Conservation (phyloP, 2,888 invertebrate species). For the Caradrina kadenii region DNA sequence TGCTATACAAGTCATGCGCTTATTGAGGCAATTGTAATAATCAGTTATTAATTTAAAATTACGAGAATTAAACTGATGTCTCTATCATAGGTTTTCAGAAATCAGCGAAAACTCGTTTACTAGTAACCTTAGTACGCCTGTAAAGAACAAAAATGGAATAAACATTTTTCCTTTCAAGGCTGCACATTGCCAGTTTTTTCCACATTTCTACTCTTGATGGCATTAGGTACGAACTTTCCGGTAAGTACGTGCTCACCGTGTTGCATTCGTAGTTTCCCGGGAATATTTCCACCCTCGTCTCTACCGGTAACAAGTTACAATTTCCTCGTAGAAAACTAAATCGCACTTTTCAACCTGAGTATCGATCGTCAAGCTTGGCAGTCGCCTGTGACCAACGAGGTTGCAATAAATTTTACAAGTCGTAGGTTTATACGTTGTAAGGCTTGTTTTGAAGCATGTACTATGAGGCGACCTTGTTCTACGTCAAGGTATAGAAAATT, state of each 20-base stretch:
- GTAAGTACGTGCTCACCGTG: slow-evolving; percentile 6
- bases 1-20: background rate
- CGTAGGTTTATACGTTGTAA: background rate
- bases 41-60: background rate
- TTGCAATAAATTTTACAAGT: slow-evolving; percentile 38
- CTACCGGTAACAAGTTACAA: slow-evolving; percentile 35
- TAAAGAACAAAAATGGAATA: too few relatives aligned
- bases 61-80: too few relatives aligned
- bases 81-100: too few relatives aligned
- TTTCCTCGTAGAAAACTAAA: slow-evolving; percentile 36
- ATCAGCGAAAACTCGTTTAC: too few relatives aligned
- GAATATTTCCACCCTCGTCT: slow-evolving; percentile 17
- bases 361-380: slow-evolving; percentile 35
- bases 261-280: slow-evolving; percentile 41
- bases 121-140: too few relatives aligned
- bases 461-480: slow-evolving; percentile 66
- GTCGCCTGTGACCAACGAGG: slow-evolving; percentile 28
- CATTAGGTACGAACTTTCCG: slow-evolving; percentile 8
- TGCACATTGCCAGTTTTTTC: background rate
- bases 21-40: background rate
- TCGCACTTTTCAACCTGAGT: slow-evolving; percentile 17
- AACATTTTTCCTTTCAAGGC: too few relatives aligned
- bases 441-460: slow-evolving; percentile 16
- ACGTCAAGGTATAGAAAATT: slow-evolving; percentile 72
- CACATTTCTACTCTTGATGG: background rate